These are phyloP conservation scores for Drosophila kurseongensis DNA, from an alignment of 1,140 invertebrate species.

Conservation along the genomic window DNA sequence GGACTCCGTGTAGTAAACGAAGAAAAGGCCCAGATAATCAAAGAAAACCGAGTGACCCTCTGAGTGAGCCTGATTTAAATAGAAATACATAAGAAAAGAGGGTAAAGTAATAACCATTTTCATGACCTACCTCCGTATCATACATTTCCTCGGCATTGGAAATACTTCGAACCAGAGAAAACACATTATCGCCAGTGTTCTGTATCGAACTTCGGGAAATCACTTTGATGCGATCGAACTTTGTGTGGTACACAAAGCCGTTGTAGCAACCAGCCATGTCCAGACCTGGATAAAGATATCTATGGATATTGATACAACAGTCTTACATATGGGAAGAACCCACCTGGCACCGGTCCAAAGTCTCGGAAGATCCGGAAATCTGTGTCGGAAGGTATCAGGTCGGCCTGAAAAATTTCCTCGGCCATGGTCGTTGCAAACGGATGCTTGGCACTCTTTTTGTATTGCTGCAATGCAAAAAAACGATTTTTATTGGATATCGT, in stretches of 20 bases:
- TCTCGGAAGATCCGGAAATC: constrained; percentile 95
- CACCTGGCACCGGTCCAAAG: constrained; percentile 89
- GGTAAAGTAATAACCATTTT: no score
- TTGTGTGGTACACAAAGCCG: constrained; percentile 96
- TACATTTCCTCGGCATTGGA: constrained; percentile 87
- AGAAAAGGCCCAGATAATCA: constrained; percentile 91
- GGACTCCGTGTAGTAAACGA: constrained; percentile 88
- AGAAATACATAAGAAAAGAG: no score
- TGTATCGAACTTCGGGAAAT: constrained; percentile 92
- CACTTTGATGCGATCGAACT: constrained; percentile 90
- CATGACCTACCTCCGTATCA: constrained; percentile 67
- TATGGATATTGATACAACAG: constrained; percentile 8
- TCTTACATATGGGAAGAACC: neutral
- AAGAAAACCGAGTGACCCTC: constrained; percentile 90
- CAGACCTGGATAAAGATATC: constrained; percentile 86
- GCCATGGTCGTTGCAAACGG: constrained; percentile 92
- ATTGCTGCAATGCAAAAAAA: constrained; percentile 86
- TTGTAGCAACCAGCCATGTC: constrained; percentile 97
- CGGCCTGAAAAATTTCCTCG: constrained; percentile 94
- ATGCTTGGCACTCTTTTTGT: constrained; percentile 91
- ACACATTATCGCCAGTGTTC: constrained; percentile 91
- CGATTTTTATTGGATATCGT: constrained; percentile 30
- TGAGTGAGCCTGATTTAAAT: constrained; percentile 59
- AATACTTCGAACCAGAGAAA: constrained; percentile 88
- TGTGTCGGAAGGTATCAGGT: constrained; percentile 94